phyloP scores from a whole-genome alignment of 2,888 invertebrate genomes.

The Oscheius sp. region DNA sequence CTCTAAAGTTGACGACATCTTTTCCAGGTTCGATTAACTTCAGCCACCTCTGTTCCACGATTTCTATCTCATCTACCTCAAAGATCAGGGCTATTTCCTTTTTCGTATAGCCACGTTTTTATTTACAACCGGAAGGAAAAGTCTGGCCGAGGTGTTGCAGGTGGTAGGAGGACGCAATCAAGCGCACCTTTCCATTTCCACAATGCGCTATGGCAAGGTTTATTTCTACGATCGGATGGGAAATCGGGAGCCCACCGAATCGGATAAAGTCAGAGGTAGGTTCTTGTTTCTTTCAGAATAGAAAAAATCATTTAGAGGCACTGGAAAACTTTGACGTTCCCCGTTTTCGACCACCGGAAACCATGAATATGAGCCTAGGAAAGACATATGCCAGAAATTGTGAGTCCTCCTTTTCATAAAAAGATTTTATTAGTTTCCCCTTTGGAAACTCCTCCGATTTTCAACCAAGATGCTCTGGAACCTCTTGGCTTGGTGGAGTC shows the following conservation, averaged over 20 bases:
- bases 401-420: conserved; percentile 36
- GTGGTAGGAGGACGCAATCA: conserved; percentile 11
- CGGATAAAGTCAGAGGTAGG: conserved; percentile 51
- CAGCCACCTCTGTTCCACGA: background rate
- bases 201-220: conserved; percentile 69
- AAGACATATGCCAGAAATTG: conserved; percentile 43
- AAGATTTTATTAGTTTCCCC: conserved; percentile 45
- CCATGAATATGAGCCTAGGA: conserved; percentile 44
- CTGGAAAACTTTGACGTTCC: conserved; percentile 60
- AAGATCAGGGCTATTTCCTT: background rate
- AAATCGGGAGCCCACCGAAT: conserved; percentile 59
- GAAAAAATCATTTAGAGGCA: conserved; percentile 41
- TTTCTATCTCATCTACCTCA: background rate
- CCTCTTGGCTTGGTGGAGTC: background rate
- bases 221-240: conserved; percentile 69
- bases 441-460: conserved; percentile 51
- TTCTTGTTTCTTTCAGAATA: background rate
- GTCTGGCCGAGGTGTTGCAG: background rate
- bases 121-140: conserved; percentile 31
- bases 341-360: conserved; percentile 56
- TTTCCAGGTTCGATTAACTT: too few relatives aligned
- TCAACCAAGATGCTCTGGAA: conserved; percentile 24
- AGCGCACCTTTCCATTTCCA: background rate
- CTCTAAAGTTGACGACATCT: too few relatives aligned
- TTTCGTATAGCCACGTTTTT: conserved; percentile 27